A percentile compares a stretch with the other conserved stretches of the same genome.
phyloP scores from a whole-genome alignment of 2,888 invertebrate species.

The Drosophila fungiperda region DNA sequence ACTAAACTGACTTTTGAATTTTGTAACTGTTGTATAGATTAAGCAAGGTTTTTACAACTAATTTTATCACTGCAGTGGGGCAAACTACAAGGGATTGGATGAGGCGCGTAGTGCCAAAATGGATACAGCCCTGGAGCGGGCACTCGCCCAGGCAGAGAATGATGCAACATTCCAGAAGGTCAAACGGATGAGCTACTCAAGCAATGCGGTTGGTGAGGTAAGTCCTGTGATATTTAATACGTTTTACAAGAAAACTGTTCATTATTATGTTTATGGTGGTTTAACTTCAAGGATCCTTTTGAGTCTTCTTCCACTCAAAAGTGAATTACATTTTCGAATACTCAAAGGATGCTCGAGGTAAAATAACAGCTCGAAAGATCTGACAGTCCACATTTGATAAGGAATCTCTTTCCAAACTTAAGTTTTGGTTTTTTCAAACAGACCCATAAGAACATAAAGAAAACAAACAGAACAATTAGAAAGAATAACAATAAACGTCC shows the following conservation, averaged over 20 bases:
- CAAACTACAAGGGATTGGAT: constrained; percentile 77
- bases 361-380: not conserved
- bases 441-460: not conserved
- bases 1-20: not conserved
- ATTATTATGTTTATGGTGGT: too few relatives aligned
- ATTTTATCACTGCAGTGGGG: constrained; percentile 35
- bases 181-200: constrained; percentile 90
- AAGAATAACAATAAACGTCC: constrained; percentile 46
- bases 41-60: constrained; percentile 6
- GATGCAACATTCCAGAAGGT: constrained; percentile 90
- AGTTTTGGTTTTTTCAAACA: not conserved
- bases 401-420: too few relatives aligned
- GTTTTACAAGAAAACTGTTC: not conserved
- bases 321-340: not conserved
- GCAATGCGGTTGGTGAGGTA: constrained; percentile 89
- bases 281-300: not conserved
- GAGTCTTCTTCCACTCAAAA: not conserved
- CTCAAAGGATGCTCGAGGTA: not conserved
- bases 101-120: constrained; percentile 85
- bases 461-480: constrained; percentile 33
- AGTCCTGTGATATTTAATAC: constrained; percentile 25
- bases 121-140: constrained; percentile 88
- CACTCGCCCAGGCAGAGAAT: constrained; percentile 88
- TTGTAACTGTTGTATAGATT: constrained; percentile 22
- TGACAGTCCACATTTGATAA: too few relatives aligned